Evolutionary conservation across 2,888 invertebrate species (phyloP), one percentile per base, ranked within the genome.

Genomic region (Acronicta alni): DNA sequence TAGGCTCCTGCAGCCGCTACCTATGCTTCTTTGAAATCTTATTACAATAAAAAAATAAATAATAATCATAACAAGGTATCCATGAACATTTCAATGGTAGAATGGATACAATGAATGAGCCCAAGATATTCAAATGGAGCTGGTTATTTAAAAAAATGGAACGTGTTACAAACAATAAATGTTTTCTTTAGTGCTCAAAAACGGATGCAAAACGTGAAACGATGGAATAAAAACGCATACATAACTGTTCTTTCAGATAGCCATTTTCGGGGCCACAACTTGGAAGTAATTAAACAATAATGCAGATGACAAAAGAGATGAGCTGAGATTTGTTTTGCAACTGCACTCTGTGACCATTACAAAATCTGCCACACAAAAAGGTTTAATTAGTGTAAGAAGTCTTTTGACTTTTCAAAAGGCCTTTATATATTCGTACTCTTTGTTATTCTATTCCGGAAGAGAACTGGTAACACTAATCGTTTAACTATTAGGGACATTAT

Each of bases 281-380:
- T 18, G 16, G 39, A 55, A 47, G 5, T 16, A 32, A 38, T 26
- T 20, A 26, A 1, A 38, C 17, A 60, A 71, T 65, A 75, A 60
- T 53, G 57, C 57, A 54, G 53, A 75, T 57, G 55, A 76, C 73
- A 73, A 75, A 68, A 72, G 55, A 53, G 57, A 66, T 81, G 79
- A 72, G 71, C 49, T 69, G 77, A 77, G 71, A 44, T 74, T 76
- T 68, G 69, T 77, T 75, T 77, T 74, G 77, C 60, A 73, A 79
- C 67, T 57, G 46, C 59, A 15, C 58, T 56, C 58, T 43, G 60
- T 41, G 38, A 59, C 58, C 57, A 68, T 81, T 77, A 78, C 75
- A 75, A 78, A 78, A 80, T 78, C 67, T 78, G 54, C 53, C 42
- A 30, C 63, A 72, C 58, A 69, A 63, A 63, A 67, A 72, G 69